A percentile compares a stretch with the other conserved stretches of the same genome.
phyloP scores from a whole-genome alignment of 2,113 vertebrate species.

The Apeltes quadracus region DNA sequence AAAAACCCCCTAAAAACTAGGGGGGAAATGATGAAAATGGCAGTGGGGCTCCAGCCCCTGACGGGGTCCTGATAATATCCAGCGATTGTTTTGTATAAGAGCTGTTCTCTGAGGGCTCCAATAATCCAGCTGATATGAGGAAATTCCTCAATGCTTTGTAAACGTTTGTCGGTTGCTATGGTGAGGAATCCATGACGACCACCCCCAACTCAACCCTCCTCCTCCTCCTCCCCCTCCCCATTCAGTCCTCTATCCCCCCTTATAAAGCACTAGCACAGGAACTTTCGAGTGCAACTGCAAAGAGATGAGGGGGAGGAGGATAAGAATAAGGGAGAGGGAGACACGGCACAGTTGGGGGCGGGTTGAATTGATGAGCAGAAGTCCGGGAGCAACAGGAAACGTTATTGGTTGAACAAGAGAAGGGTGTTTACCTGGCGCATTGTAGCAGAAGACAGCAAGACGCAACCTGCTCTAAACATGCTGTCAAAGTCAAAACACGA shows the following conservation, averaged over 20 bases:
- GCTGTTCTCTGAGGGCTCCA: slow-evolving; percentile 78
- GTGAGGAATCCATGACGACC: slow-evolving; percentile 83
- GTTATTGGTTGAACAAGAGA: slow-evolving; percentile 26
- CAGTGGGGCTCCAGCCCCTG: slow-evolving; percentile 60
- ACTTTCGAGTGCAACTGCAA: slow-evolving; percentile 75
- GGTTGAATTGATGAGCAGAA: slow-evolving; percentile 52
- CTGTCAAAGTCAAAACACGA: slow-evolving; percentile 33
- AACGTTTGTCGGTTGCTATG: slow-evolving; percentile 86
- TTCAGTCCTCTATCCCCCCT: slow-evolving; percentile 46
- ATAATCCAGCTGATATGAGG: slow-evolving; percentile 89
- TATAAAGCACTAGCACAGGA: slow-evolving; percentile 78
- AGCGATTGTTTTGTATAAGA: slow-evolving; percentile 75
- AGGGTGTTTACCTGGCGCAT: slow-evolving; percentile 3
- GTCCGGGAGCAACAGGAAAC: slow-evolving; percentile 38
- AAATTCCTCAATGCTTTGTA: slow-evolving; percentile 88
- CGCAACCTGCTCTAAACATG: slow-evolving; percentile 32
- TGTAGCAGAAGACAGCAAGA: slow-evolving; percentile 32
- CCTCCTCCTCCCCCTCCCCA: slow-evolving; percentile 29
- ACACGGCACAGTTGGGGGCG: slow-evolving; percentile 41
- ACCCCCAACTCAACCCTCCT: slow-evolving; percentile 71
- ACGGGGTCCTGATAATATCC: slow-evolving; percentile 74
- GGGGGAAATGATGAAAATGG: slow-evolving; percentile 54
- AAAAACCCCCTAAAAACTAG: slow-evolving; percentile 4
- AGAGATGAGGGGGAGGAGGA: slow-evolving; percentile 62
- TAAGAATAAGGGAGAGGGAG: slow-evolving; percentile 53